Evolutionary conservation across 2,797 vertebrate species (phyloP).

Genomic region (Chiroxiphia lanceolata): DNA sequence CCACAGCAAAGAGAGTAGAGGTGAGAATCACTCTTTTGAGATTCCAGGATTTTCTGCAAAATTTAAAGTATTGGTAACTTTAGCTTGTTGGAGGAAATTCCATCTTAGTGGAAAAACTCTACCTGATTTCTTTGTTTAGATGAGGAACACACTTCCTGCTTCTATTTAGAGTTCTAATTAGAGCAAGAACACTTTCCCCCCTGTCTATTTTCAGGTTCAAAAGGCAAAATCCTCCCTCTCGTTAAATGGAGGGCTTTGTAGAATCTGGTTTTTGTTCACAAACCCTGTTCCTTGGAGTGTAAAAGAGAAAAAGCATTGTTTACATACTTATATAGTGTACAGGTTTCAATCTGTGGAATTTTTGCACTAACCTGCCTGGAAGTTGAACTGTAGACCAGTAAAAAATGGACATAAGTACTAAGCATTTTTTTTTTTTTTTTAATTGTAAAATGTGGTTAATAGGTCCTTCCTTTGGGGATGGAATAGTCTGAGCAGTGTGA

Average conservation of each 20-base stretch:
- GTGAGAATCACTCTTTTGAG: not conserved
- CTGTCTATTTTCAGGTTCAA: not conserved
- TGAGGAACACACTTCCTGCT: not conserved
- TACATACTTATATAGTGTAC: rapidly evolving
- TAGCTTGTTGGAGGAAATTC: not conserved
- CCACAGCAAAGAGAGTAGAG: not conserved
- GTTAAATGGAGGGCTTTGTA: not conserved
- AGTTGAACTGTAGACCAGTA: not conserved
- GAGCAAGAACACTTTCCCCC: not conserved
- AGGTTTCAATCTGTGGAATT: not conserved
- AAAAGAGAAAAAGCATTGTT: not conserved
- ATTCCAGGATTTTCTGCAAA: not conserved
- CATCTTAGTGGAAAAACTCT: not conserved
- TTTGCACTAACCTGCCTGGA: not conserved
- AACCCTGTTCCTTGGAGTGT: not conserved
- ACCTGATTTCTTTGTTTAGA: not conserved
- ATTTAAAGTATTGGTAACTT: not conserved
- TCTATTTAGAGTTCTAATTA: not conserved
- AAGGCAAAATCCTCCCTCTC: not conserved
- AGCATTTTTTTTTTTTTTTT: not conserved
- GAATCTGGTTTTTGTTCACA: not conserved
- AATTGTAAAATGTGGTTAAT: not conserved
- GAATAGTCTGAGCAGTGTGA: not conserved
- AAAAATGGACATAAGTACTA: not conserved
- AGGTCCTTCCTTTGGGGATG: not conserved